phyloP scores from a whole-genome alignment of 2,888 invertebrate species.

The Hydraecia micacea region DNA sequence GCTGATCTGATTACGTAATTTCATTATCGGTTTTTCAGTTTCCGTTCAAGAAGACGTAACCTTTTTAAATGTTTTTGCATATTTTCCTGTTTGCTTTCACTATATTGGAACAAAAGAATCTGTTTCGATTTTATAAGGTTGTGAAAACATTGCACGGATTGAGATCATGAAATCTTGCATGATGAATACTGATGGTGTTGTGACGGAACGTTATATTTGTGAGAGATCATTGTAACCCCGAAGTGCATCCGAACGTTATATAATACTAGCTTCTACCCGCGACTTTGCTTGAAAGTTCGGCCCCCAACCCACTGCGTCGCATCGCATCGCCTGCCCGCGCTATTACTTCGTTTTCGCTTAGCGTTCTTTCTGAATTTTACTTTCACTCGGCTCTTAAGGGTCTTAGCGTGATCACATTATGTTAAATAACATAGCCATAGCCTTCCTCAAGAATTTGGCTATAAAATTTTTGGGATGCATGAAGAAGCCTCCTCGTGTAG shows the following conservation, averaged over 20 bases:
- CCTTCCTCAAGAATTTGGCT: too few relatives aligned
- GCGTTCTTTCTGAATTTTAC: background rate
- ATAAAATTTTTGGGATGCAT: too few relatives aligned
- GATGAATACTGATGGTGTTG: background rate
- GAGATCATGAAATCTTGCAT: background rate
- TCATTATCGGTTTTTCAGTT: slow-evolving; percentile 23
- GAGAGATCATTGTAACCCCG: background rate
- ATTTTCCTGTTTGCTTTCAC: slow-evolving; percentile 2
- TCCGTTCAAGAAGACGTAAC: slow-evolving; percentile 13
- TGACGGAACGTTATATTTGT: background rate
- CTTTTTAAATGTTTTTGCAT: slow-evolving; percentile 12
- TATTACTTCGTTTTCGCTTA: background rate
- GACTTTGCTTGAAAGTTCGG: too few relatives aligned
- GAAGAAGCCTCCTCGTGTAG: too few relatives aligned
- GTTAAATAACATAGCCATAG: too few relatives aligned
- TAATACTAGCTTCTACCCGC: background rate
- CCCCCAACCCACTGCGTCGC: background rate
- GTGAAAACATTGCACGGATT: background rate
- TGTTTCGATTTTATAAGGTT: background rate
- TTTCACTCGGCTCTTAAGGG: too few relatives aligned
- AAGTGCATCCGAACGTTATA: background rate
- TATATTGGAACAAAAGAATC: background rate
- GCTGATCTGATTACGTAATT: slow-evolving; percentile 32
- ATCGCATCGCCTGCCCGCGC: background rate
- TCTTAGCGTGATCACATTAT: too few relatives aligned